Conservation (phyloP, 2,113 vertebrate species). For the Leptodactylus fuscus region DNA sequence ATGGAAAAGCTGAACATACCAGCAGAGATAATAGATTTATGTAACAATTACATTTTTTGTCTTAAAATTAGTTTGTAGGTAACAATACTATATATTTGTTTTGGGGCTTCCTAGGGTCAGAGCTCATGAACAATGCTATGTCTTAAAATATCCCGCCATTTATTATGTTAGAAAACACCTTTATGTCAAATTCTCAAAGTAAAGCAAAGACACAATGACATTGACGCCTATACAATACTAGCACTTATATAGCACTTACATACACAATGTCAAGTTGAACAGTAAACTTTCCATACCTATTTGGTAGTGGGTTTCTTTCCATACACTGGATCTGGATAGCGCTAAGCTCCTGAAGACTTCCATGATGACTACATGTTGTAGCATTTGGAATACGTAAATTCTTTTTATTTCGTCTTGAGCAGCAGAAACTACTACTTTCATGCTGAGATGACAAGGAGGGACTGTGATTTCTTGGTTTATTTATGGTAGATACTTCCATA, state of each 20-base stretch:
- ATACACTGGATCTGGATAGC: conserved; percentile 90
- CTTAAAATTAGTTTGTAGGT: no score
- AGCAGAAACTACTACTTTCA: conserved; percentile 86
- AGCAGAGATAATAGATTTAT: no score
- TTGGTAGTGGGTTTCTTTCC: conserved; percentile 83
- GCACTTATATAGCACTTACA: no score
- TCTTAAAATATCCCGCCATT: not conserved
- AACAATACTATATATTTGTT: no score
- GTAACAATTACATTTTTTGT: no score
- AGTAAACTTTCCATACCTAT: no score
- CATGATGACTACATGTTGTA: conserved; percentile 72
- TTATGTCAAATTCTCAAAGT: not conserved
- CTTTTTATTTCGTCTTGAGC: conserved; percentile 86
- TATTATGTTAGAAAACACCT: not conserved
- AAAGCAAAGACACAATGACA: no score
- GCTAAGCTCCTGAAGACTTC: conserved; percentile 91
- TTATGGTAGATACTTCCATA: conserved; percentile 83
- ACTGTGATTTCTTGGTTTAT: conserved; percentile 81
- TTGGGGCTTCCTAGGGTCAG: not conserved
- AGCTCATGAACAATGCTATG: not conserved
- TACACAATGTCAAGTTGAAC: no score
- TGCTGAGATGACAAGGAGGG: conserved; percentile 85
- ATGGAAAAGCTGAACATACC: no score
- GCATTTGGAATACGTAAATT: conserved; percentile 86
- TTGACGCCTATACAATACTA: no score